Percentiles rank a stretch among this genome's conserved stretches.
These are phyloP conservation scores for Passerina amoena DNA, from an alignment of 2,113 vertebrate genomes.

Conservation along the genomic window DNA sequence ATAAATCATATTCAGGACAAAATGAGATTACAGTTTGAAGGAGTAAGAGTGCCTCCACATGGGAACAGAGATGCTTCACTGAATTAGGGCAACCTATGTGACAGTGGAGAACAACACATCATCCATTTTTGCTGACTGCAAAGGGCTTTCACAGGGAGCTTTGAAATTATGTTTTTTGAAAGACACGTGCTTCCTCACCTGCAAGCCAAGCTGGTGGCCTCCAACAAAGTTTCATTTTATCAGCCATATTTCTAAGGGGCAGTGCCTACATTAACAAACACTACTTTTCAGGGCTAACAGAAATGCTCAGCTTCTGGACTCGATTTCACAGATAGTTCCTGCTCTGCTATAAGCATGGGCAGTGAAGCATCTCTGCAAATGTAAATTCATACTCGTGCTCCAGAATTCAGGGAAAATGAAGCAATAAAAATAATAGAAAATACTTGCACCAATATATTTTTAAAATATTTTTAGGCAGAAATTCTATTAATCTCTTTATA, in stretches of 20 bases:
- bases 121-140: not conserved
- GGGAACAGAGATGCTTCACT: constrained; percentile 11
- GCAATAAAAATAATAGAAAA: not conserved
- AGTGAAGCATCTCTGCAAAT: not conserved
- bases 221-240: not conserved
- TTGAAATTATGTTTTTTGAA: not conserved
- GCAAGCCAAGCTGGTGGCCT: not conserved
- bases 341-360: not conserved
- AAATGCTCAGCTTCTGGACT: not conserved
- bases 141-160: not conserved
- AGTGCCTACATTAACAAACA: not conserved
- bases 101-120: not conserved
- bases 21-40: constrained; percentile 6
- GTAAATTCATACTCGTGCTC: not conserved
- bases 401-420: not conserved
- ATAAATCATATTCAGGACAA: constrained; percentile 29
- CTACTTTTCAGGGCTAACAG: not conserved
- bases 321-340: not conserved
- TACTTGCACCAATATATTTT: not conserved
- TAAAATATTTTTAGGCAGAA: not conserved
- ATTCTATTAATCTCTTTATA: not conserved
- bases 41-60: constrained; percentile 62
- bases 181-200: not conserved
- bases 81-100: not conserved
- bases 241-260: not conserved